Evolutionary conservation across 2,797 vertebrate species (phyloP).

Genomic region (Rhabdophis nuchalis): DNA sequence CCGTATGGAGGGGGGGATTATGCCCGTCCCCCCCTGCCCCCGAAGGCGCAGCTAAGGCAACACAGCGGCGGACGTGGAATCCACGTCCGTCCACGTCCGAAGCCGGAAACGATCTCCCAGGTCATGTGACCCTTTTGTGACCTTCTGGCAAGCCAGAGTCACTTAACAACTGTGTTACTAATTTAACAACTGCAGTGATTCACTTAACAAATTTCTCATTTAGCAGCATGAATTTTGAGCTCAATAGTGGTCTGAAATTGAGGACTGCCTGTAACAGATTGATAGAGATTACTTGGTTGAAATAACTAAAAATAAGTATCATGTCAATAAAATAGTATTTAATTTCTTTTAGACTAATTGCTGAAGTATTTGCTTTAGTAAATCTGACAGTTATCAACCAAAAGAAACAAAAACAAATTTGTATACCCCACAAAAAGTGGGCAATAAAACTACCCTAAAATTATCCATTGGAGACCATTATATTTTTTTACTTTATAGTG

Average conservation of each 20-base stretch:
- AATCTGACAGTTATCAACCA: background rate
- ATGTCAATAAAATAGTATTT: background rate
- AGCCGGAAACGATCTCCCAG: too few relatives aligned
- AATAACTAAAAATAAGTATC: background rate
- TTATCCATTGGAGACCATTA: background rate
- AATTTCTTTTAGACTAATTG: background rate
- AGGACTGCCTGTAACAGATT: background rate
- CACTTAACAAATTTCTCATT: background rate
- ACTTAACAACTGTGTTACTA: background rate
- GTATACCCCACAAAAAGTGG: background rate
- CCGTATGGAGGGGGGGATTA: too few relatives aligned
- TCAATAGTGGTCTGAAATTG: background rate
- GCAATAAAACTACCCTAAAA: background rate
- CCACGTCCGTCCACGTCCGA: too few relatives aligned
- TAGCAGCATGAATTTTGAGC: background rate
- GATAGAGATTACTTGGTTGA: background rate
- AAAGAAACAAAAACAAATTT: too few relatives aligned
- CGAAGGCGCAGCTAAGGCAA: too few relatives aligned
- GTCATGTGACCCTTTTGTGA: background rate
- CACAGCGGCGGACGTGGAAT: too few relatives aligned
- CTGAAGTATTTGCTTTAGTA: background rate
- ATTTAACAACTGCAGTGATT: too few relatives aligned
- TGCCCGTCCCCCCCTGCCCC: too few relatives aligned
- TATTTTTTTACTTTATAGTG: background rate
- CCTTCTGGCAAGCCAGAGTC: background rate